Base-by-base conservation (phyloP, 2,888 invertebrate species). In the Tetrapedia diversipes region DNA sequence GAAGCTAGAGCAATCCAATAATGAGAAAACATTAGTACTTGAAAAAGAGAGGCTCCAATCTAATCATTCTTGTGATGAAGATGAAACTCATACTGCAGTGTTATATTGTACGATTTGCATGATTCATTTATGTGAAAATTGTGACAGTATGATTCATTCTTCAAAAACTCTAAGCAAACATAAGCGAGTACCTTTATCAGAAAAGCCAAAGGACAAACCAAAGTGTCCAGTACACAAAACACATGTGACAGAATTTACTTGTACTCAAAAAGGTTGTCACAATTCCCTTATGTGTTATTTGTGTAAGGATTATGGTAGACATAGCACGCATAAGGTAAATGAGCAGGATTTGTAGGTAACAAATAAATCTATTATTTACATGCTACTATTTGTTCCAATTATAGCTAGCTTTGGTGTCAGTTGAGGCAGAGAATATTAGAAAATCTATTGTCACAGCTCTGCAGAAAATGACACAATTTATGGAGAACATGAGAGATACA, bases 241-340 rank as follows among this genome's bases (percentile, higher is more conserved):
- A 63, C 93, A 94, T 80, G 89, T 92, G 11, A 93, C 94, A 1
- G 94, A 94, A 83, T 94, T 94, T 86, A 93, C 93, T 7, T 94
- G 94, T 76, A 89, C 93, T 53, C 93, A 94, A 81, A 93, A 93
- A 29, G 92, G 92, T 29, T 94, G 94, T 84, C 92, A 92, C 74
- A 90, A 90, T 45, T 93, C 93, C n/a, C 88, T 94, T 34, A 93
- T 94, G 93, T 94, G 94, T 81, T 93, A 93, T 86, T 92, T 94
- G 34, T 94, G 94, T 87, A 93, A 93, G 83, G 94, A 94, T 84
- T 94, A 94, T 82, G 94, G 94, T 1, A 88, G 93, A 41, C 94
- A 94, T 85, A 92, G 93, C 80, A 92, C 91, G 69, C 93, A 94
- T 83, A 92, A 93, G 92, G 93, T 93, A 88, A n/a, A 66, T 2